Percentiles rank a stretch among this genome's conserved stretches.
Evolutionary conservation across 2,888 invertebrate species (phyloP).

Genomic region (Drosophila kambysellisi): DNA sequence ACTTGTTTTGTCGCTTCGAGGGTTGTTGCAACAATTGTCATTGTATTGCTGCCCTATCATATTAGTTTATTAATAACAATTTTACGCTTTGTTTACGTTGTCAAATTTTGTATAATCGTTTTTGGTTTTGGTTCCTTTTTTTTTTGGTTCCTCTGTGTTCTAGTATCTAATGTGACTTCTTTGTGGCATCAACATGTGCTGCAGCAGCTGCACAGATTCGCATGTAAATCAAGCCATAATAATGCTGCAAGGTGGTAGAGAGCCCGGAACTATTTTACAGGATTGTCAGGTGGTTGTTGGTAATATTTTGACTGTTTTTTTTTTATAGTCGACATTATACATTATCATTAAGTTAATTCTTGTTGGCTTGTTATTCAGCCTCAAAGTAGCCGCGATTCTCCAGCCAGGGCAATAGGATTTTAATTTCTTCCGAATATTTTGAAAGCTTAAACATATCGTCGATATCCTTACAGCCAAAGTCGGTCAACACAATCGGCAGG

Average conservation of each 20-base stretch:
- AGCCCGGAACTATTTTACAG: conserved; percentile 18
- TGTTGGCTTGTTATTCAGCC: neutral
- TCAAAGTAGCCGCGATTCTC: conserved; percentile 70
- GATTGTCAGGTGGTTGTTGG: conserved; percentile 71
- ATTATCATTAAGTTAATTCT: neutral
- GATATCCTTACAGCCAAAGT: conserved; percentile 27
- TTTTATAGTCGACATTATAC: neutral
- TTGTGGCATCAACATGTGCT: conserved; percentile 60
- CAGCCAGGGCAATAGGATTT: conserved; percentile 65
- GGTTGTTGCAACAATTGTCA: conserved; percentile 65
- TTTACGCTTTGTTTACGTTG: conserved; percentile 78
- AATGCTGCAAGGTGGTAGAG: conserved; percentile 37
- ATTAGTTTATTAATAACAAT: conserved; percentile 78
- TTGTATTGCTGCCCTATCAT: conserved; percentile 42
- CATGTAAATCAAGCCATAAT: conserved; percentile 56
- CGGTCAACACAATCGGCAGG: conserved; percentile 55
- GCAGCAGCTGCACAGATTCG: conserved; percentile 61
- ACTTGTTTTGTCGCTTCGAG: conserved; percentile 63
- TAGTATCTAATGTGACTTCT: conserved; percentile 55
- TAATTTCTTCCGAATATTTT: conserved; percentile 46
- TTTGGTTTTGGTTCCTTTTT: conserved; percentile 6
- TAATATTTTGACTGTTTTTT: conserved; percentile 17
- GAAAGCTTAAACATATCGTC: conserved; percentile 52
- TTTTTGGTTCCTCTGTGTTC: conserved; percentile 8
- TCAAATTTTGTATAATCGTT: conserved; percentile 62